phyloP scores from a whole-genome alignment of 2,888 invertebrate species.

The Oxyscelio sp. region DNA sequence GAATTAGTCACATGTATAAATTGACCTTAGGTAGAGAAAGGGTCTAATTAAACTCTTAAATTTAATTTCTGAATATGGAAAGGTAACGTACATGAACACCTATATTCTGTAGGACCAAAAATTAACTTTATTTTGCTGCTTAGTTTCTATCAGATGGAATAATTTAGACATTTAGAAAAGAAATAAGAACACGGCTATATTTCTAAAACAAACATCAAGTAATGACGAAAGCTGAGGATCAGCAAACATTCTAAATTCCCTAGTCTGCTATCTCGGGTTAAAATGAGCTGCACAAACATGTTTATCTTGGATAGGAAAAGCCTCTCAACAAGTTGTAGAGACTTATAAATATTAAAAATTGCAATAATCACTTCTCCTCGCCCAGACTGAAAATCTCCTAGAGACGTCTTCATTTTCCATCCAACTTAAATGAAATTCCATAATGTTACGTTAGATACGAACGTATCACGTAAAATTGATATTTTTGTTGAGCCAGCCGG shows the following conservation, averaged over 20 bases:
- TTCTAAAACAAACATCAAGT: background rate
- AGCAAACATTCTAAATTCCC: background rate
- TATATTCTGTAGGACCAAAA: too few relatives aligned
- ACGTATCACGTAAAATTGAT: constrained; percentile 20
- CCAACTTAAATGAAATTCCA: constrained; percentile 33
- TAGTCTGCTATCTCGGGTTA: background rate
- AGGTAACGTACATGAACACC: too few relatives aligned
- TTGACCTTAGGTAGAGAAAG: too few relatives aligned
- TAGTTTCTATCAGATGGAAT: constrained; percentile 31
- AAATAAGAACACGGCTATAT: background rate
- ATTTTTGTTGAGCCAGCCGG: constrained; percentile 16
- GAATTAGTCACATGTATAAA: too few relatives aligned
- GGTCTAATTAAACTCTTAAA: too few relatives aligned
- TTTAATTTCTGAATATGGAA: too few relatives aligned
- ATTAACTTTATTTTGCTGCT: constrained; percentile 40
- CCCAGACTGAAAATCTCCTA: too few relatives aligned
- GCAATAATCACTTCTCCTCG: constrained; percentile 21
- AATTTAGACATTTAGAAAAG: constrained; percentile 29
- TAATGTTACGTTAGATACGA: constrained; percentile 34
- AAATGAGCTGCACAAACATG: background rate
- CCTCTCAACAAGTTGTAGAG: background rate
- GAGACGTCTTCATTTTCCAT: constrained; percentile 12
- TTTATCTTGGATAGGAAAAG: background rate
- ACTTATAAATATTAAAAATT: background rate
- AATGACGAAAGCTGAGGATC: background rate